These are phyloP conservation scores for Caenorhabditis remanei DNA, from an alignment of 1,140 invertebrate species.

Conservation along the genomic window DNA sequence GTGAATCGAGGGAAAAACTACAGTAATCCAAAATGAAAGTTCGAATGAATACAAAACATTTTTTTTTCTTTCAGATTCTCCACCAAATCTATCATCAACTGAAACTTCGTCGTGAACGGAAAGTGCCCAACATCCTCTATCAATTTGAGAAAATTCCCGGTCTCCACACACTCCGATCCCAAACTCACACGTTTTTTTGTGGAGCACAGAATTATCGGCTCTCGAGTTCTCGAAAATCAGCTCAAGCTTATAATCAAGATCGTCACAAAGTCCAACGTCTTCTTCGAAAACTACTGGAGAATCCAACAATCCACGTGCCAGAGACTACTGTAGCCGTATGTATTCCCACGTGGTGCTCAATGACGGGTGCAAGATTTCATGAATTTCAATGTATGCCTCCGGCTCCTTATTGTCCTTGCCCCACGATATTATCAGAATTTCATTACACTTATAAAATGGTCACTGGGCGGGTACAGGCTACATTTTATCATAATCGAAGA, in stretches of 20 bases:
- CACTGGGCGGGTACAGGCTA: slow-evolving; percentile 1
- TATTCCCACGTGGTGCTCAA: slow-evolving; percentile 37
- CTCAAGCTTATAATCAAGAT: not conserved
- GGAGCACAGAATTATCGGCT: slow-evolving; percentile 1
- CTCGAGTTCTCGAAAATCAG: not conserved
- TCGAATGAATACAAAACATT: not conserved
- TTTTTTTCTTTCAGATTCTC: not conserved
- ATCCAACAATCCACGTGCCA: not conserved
- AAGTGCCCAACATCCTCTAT: not conserved
- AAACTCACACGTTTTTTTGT: not conserved
- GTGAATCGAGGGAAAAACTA: not conserved
- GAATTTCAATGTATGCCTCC: slow-evolving; percentile 20
- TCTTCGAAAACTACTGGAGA: not conserved
- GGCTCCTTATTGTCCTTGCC: slow-evolving; percentile 36
- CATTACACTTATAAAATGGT: slow-evolving; percentile 45
- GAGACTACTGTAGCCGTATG: slow-evolving; percentile 32
- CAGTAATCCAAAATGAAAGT: not conserved
- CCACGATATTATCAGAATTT: slow-evolving; percentile 22
- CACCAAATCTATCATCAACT: slow-evolving; percentile 25
- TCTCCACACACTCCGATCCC: not conserved
- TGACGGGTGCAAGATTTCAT: slow-evolving; percentile 1
- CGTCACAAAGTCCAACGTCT: not conserved
- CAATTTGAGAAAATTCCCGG: slow-evolving; percentile 42
- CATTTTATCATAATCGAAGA: slow-evolving; percentile 31
- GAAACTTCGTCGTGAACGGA: slow-evolving; percentile 17